Conservation (phyloP, 2,113 vertebrate genomes). For the Pseudorectes ferrugineus region DNA sequence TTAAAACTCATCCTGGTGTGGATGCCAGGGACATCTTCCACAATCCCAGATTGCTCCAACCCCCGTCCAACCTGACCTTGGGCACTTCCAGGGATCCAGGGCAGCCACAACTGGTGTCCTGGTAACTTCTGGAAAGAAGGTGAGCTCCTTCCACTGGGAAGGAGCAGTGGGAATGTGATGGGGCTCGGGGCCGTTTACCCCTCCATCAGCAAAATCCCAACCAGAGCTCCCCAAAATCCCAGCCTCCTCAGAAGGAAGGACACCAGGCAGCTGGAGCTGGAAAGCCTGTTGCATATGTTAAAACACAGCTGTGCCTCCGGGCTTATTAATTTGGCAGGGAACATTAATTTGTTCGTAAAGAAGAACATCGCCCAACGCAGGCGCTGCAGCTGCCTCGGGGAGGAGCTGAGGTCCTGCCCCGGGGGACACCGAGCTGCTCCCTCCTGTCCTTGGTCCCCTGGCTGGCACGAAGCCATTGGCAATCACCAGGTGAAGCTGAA, state of each 20-base stretch:
- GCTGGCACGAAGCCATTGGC: accelerated
- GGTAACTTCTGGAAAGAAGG: neutral
- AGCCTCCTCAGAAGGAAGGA: neutral
- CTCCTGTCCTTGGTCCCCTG: neutral
- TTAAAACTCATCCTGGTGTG: neutral
- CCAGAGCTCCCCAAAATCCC: accelerated
- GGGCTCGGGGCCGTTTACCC: neutral
- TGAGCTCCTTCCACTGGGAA: too few species aligned
- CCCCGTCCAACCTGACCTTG: neutral
- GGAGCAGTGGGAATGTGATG: neutral
- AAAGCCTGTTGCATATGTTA: neutral
- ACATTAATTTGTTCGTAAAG: neutral
- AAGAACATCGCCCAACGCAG: accelerated
- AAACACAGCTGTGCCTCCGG: neutral
- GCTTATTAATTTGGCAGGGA: neutral
- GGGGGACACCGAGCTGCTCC: neutral
- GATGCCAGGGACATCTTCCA: neutral
- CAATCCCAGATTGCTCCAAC: neutral
- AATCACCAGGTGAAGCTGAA: neutral
- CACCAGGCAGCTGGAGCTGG: neutral
- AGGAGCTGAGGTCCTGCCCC: neutral
- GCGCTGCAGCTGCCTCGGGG: accelerated
- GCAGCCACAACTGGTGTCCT: neutral
- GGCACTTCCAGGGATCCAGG: neutral
- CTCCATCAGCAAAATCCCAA: neutral